Base-by-base conservation (phyloP, 2,888 invertebrate genomes). In the Callimorpha dominula region DNA sequence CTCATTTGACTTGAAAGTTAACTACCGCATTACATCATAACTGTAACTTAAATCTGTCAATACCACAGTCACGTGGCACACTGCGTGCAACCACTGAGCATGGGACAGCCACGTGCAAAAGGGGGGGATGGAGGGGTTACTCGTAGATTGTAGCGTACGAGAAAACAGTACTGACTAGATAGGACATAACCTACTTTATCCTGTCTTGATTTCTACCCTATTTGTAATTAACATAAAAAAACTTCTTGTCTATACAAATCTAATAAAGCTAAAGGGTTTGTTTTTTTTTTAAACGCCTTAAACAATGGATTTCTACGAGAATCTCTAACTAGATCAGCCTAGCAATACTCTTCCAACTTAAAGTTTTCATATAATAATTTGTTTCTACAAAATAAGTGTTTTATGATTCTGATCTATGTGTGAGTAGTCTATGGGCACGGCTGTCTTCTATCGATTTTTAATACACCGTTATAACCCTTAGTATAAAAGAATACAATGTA, bases 401-500 rank as follows among this genome's bases (percentile, higher is more conserved):
- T 62, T 31, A 12, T 62, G 40, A 15, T 40, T 40, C 7, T 20
- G 8, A 11, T 20, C 20, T 57, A 57, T 4, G 4, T 46, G 9
- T 31, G 4, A 3, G 57, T 7, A 60, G 14, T 31, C 31, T 7
- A 31, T 14, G 15, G 62, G 15, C 20, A 65, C 20, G 2, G n/a
- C 66, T 15, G 9, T n/a, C 14, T n/a, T n/a, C 20, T 43, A 57
- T 57, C 57, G n/a, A 62, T 40, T 62, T 46, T 31, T 68, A 42
- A 17, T 68, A 46, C 49, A 60, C 5, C 60, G 14, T 31, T 63
- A 49, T 12, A 4, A 69, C 50, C 62, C n/a, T 40, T 4, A 15
- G 20, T n/a, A 43, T 46, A 62, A 49, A 50, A 69, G 31, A 69
- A 63, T 54, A 68, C 14, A 68, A 68, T 63, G 40, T 64, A 72